Evolutionary conservation across 1,140 invertebrate genomes (phyloP).

Genomic region (Caerostris darwini): DNA sequence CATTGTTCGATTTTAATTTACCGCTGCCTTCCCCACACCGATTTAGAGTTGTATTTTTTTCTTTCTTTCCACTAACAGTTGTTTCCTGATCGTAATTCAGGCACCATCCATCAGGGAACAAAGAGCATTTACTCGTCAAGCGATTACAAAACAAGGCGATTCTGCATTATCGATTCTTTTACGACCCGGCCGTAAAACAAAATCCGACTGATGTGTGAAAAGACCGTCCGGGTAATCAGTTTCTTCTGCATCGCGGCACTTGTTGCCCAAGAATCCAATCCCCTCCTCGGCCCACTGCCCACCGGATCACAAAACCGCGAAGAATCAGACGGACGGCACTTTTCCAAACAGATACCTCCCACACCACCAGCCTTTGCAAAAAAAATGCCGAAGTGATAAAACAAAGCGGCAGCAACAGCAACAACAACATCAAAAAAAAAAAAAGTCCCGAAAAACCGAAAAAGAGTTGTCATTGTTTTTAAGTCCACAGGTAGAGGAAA

Average conservation of each 20-base stretch:
- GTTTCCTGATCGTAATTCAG: slow-evolving; percentile 19
- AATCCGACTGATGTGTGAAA: not conserved
- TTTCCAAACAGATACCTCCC: not conserved
- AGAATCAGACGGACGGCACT: not conserved
- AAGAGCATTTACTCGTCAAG: not conserved
- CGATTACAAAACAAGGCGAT: not conserved
- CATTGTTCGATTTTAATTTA: not conserved
- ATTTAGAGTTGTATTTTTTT: not conserved
- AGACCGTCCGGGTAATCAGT: not conserved
- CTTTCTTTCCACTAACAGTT: not conserved
- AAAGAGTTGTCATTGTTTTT: slow-evolving; percentile 67
- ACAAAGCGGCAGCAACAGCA: slow-evolving; percentile 8
- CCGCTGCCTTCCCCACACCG: not conserved
- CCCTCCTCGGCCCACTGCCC: not conserved
- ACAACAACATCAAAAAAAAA: slow-evolving; percentile 4
- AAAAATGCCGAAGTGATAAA: slow-evolving; percentile 13
- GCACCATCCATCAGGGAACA: slow-evolving; percentile 1
- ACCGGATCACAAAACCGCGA: not conserved
- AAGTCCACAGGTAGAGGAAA: slow-evolving; percentile 28
- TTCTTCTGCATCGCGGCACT: not conserved
- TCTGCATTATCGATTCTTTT: not conserved
- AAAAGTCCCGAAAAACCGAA: slow-evolving; percentile 31
- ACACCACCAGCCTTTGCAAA: not conserved
- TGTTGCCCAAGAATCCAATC: not conserved
- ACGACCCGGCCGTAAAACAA: not conserved